Base-by-base conservation (phyloP, 64 coral and sea anemone species). In the Montipora sp. region DNA sequence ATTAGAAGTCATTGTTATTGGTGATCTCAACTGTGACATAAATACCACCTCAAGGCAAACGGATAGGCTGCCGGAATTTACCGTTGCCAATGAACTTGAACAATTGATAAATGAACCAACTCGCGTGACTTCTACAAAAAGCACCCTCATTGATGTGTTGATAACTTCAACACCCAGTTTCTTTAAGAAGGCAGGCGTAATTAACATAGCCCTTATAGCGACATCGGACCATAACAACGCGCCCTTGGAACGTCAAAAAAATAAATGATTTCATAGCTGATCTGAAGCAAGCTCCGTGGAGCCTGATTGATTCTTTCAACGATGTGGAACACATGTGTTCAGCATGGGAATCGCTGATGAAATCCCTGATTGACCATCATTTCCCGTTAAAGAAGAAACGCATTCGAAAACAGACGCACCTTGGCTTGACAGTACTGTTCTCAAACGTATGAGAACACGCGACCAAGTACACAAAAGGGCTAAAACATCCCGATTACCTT, bases 341-440 rank as follows among this genome's bases (percentile, higher is more conserved):
- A 19, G 76, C 76, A 11, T 50, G 76, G 76, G 76, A 51, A 51
- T 78, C 47, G 76, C 76, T 78, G 76, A 50, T 51, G 45, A 78
- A 51, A 51, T 19, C 49, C 24, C 43, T 89, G 59, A 60, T 89
- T 36, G 75, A 66, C 74, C 19, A 46, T 44, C 75, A 63, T 63
- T 63, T 63, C 59, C 59, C 5, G 13, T 63, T 63, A 7, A 63
- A 63, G 59, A 63, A 63, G 14, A 63, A 63, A 63, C 59, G 59
- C 59, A 63, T 89, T 20, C 75, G 75, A 58, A 89, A 61, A 19
- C 51, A 61, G 46, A 78, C 24, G 53, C 10, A 78, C 87, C 87
- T 18, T 89, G 58, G 51, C 27, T 89, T 77, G 51, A 89, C 22
- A 78, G 15, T 44, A 76, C 48, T 78, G 87, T 78, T 53, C 75